Conservation (phyloP, 2,113 vertebrate species). For the Odocoileus hemionus region DNA sequence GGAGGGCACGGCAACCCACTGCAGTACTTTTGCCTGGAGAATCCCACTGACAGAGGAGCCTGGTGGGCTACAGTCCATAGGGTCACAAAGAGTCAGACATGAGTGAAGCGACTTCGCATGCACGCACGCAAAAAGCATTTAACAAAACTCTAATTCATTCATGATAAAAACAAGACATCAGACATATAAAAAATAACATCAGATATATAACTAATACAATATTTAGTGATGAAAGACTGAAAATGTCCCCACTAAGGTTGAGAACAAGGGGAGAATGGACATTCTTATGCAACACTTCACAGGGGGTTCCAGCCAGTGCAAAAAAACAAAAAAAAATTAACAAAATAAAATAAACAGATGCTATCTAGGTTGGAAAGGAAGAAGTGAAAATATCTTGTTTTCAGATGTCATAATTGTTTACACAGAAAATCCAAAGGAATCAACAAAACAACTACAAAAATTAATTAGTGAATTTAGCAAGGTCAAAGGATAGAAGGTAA, state of each 20-base stretch:
- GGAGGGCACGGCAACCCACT: neutral
- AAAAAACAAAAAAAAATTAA: neutral
- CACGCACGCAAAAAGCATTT: neutral
- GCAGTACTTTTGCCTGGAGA: neutral
- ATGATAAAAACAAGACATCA: neutral
- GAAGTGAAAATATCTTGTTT: neutral
- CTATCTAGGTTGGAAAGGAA: neutral
- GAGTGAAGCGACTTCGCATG: neutral
- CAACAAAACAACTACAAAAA: neutral
- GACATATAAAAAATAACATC: neutral
- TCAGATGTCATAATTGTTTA: neutral
- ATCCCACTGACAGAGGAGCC: neutral
- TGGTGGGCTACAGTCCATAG: neutral
- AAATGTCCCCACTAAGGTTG: neutral
- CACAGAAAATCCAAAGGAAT: neutral
- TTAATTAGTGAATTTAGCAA: neutral
- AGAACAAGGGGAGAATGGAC: neutral
- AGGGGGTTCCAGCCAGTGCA: neutral
- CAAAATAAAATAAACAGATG: neutral
- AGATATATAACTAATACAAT: too few species aligned
- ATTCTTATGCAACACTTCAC: neutral
- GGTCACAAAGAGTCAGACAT: neutral
- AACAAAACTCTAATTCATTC: neutral
- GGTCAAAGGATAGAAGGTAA: neutral
- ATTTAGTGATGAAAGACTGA: neutral